Percentiles rank a stretch among this genome's conserved stretches.
Conservation (phyloP, 2,888 invertebrate genomes). For the Hirtodrosophila histrioides region DNA sequence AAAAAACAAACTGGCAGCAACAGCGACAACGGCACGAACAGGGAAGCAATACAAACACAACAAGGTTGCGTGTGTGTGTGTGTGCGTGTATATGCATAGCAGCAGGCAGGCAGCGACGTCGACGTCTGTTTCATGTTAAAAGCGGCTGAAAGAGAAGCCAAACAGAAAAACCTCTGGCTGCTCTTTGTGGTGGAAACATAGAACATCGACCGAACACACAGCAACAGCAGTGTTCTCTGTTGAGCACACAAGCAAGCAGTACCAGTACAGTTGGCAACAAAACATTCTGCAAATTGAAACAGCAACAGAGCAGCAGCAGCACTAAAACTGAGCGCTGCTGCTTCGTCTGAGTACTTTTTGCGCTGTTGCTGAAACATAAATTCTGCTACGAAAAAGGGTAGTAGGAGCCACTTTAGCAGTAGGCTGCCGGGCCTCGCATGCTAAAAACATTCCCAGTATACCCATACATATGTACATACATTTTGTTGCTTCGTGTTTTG, state of each 20-base stretch:
- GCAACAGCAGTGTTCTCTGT: slow-evolving; percentile 44
- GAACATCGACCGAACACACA: slow-evolving; percentile 48
- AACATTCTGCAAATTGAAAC: slow-evolving; percentile 72
- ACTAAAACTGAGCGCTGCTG: slow-evolving; percentile 29
- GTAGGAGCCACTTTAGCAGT: slow-evolving; percentile 32
- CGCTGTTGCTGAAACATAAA: slow-evolving; percentile 37
- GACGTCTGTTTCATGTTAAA: slow-evolving; percentile 50
- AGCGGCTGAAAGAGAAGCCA: slow-evolving; percentile 45
- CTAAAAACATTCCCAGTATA: slow-evolving; percentile 6
- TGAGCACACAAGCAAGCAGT: slow-evolving; percentile 19
- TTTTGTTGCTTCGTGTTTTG: slow-evolving; percentile 14
- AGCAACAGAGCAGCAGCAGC: slow-evolving; percentile 43
- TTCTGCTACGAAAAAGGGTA: slow-evolving; percentile 54
- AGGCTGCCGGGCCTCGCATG: slow-evolving; percentile 11
- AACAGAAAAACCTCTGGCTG: slow-evolving; percentile 41
- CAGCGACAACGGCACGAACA: slow-evolving; percentile 29
- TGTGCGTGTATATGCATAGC: slow-evolving; percentile 28
- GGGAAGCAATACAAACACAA: slow-evolving; percentile 43
- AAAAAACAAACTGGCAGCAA: slow-evolving; percentile 48
- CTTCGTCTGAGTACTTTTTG: slow-evolving; percentile 37
- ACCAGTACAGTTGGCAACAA: slow-evolving; percentile 82
- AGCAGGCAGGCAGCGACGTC: slow-evolving; percentile 26
- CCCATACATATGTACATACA: background rate
- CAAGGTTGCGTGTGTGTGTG: slow-evolving; percentile 2
- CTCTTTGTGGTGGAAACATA: slow-evolving; percentile 59